A percentile compares a stretch with the other conserved stretches of the same genome.
Conservation (phyloP, 1,140 invertebrate genomes). For the Babylonia areolata region DNA sequence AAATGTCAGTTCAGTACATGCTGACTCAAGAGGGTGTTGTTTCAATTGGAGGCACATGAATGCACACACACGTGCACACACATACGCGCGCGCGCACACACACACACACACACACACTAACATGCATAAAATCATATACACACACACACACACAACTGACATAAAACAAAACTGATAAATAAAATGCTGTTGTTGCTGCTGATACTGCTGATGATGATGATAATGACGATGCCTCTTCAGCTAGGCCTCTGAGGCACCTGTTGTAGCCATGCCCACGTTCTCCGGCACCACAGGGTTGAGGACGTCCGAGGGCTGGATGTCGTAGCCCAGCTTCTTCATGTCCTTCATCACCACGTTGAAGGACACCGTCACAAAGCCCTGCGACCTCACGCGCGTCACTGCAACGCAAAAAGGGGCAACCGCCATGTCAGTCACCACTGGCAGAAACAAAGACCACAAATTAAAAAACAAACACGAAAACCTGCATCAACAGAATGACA, state of each 20-base stretch:
- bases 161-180: background rate
- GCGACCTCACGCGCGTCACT: conserved; percentile 84
- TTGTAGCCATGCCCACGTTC: conserved; percentile 51
- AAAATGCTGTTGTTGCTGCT: background rate
- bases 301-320: conserved; percentile 71
- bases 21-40: too few relatives aligned
- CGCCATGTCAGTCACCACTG: too few relatives aligned
- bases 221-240: background rate
- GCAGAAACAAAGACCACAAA: too few relatives aligned
- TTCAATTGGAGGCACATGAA: too few relatives aligned
- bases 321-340: conserved; percentile 82
- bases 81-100: background rate
- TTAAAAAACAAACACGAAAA: too few relatives aligned
- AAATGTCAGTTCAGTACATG: too few relatives aligned
- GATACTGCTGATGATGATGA: background rate
- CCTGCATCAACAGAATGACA: too few relatives aligned
- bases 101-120: background rate
- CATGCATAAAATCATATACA: background rate
- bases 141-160: background rate
- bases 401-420: conserved; percentile 62
- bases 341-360: conserved; percentile 85
- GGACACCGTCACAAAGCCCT: conserved; percentile 81
- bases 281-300: conserved; percentile 63
- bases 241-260: conserved; percentile 26
- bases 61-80: background rate